Evolutionary conservation across 2,888 invertebrate species (phyloP).

Genomic region (Archips crataeganus): DNA sequence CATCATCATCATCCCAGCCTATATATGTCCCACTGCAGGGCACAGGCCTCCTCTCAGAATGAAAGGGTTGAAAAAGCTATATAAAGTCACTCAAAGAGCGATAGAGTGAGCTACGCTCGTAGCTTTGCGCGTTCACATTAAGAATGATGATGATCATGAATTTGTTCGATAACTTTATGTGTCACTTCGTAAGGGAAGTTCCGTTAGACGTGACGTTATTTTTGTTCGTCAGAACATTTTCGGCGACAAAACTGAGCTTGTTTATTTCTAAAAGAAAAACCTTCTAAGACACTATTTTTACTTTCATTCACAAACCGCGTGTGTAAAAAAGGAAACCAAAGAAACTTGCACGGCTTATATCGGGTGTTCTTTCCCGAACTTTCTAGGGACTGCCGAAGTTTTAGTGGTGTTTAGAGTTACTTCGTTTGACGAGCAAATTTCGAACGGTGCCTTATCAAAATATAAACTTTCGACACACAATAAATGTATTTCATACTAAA

Average conservation of each 20-base stretch:
- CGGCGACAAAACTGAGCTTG: background rate
- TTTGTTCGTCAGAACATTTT: background rate
- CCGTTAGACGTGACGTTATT: too few species aligned
- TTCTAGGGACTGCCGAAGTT: constrained; percentile 26
- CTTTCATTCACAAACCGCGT: constrained; percentile 27
- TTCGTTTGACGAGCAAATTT: background rate
- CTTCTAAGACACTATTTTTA: background rate
- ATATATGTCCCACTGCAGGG: too few species aligned
- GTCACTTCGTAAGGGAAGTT: too few species aligned
- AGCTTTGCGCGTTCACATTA: too few species aligned
- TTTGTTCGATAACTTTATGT: too few species aligned
- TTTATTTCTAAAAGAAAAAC: background rate
- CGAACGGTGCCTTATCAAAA: background rate
- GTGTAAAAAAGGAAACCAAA: constrained; percentile 14
- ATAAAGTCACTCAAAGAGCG: too few species aligned
- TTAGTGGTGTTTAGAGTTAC: background rate
- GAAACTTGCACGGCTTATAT: constrained; percentile 32
- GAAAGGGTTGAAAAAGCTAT: too few species aligned
- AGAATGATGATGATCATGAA: too few species aligned
- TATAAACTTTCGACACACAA: background rate
- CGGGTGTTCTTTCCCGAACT: constrained; percentile 24
- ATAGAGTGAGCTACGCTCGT: too few species aligned
- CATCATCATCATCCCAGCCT: too few species aligned
- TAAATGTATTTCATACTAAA: too few species aligned
- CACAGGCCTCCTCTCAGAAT: too few species aligned